Percentiles rank a stretch among this genome's conserved stretches.
Evolutionary conservation across 2,797 vertebrate genomes (phyloP).

Genomic region (Moxostoma hubbsi): DNA sequence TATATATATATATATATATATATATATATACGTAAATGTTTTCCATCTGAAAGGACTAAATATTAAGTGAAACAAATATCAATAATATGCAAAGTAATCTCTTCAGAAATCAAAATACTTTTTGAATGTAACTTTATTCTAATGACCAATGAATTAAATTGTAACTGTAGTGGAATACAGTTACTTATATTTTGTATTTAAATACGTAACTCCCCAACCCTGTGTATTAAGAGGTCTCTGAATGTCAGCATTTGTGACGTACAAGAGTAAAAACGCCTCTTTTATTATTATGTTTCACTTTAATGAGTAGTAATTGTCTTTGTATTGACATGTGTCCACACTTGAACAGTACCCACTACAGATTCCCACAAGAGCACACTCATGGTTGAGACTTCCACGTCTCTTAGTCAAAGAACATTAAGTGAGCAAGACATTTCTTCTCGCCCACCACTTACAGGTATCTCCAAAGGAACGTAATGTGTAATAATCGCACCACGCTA

Average conservation of each 20-base stretch:
- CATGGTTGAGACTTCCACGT: neutral
- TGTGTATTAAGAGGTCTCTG: neutral
- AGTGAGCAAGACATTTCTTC: neutral
- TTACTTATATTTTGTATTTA: no score
- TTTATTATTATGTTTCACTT: neutral
- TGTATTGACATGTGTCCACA: neutral
- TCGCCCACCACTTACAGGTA: constrained; percentile 13
- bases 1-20: no score
- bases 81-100: no score
- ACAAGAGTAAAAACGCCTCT: neutral
- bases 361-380: neutral
- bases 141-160: no score
- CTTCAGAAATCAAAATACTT: no score
- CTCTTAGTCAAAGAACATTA: constrained; percentile 19
- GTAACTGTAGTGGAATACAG: no score
- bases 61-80: neutral
- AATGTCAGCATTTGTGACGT: neutral
- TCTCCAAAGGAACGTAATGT: constrained; percentile 3
- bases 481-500: constrained; percentile 15
- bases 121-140: no score
- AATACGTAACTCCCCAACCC: no score
- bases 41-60: no score
- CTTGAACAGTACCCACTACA: constrained; percentile 8
- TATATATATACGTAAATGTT: no score
- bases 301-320: neutral